phyloP scores from a whole-genome alignment of 2,113 vertebrate species.

The Phainopepla nitens region DNA sequence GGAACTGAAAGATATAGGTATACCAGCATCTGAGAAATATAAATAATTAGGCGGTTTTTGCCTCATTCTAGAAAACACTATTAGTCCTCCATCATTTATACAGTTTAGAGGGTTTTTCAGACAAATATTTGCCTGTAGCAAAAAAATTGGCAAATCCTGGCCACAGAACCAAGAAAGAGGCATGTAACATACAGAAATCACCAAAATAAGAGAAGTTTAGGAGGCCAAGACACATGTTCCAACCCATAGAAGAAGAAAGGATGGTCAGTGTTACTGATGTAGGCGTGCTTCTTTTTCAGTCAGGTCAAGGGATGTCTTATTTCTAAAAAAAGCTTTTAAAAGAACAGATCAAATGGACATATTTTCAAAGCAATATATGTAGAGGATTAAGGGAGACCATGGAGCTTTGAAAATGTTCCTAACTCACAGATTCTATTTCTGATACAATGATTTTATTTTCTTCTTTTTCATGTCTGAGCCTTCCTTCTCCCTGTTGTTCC shows the following conservation, averaged over 20 bases:
- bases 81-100: not conserved
- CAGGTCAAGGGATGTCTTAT: slow-evolving; percentile 27
- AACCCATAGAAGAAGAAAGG: not conserved
- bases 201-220: not conserved
- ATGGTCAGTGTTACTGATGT: not conserved
- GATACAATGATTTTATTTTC: slow-evolving; percentile 35
- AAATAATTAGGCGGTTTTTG: not conserved
- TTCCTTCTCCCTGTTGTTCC: not conserved
- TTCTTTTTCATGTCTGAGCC: not conserved
- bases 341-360: slow-evolving; percentile 27
- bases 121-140: not conserved
- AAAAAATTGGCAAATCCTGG: not conserved
- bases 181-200: not conserved
- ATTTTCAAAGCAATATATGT: slow-evolving; percentile 53
- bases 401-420: slow-evolving; percentile 34
- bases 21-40: not conserved
- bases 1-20: not conserved
- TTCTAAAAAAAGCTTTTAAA: not conserved
- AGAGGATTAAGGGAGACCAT: slow-evolving; percentile 23
- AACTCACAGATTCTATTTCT: slow-evolving; percentile 24
- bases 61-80: not conserved
- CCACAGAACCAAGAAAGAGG: not conserved
- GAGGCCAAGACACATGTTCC: not conserved
- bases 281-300: not conserved
- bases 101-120: not conserved